These are phyloP conservation scores for Baccha elongata DNA, from an alignment of 2,888 invertebrate genomes.

Conservation along the genomic window DNA sequence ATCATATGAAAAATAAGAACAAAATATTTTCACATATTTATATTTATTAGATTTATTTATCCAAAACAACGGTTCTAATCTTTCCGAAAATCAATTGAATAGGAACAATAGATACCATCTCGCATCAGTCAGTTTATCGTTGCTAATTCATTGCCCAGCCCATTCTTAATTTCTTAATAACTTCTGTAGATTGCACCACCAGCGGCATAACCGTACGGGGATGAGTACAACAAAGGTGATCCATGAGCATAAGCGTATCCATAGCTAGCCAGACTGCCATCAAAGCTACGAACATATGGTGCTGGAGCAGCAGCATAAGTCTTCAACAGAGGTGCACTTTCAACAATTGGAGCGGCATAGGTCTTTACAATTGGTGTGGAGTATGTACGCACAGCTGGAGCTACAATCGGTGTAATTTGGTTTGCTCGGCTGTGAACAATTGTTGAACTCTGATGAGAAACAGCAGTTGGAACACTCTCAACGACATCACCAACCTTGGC, in stretches of 20 bases:
- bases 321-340: slow-evolving; percentile 48
- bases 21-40: not conserved
- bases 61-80: slow-evolving; percentile 56
- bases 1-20: not conserved
- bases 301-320: slow-evolving; percentile 45
- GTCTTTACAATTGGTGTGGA: slow-evolving; percentile 71
- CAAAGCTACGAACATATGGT: slow-evolving; percentile 48
- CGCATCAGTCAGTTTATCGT: slow-evolving; percentile 43
- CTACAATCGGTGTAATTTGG: slow-evolving; percentile 77
- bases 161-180: slow-evolving; percentile 20
- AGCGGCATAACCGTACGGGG: slow-evolving; percentile 42
- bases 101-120: slow-evolving; percentile 67
- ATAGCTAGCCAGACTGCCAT: slow-evolving; percentile 55
- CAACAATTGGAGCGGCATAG: slow-evolving; percentile 72
- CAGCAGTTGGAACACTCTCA: slow-evolving; percentile 76
- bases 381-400: slow-evolving; percentile 75
- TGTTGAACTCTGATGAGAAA: slow-evolving; percentile 83
- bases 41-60: not conserved
- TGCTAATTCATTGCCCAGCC: not conserved
- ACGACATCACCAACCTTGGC: slow-evolving; percentile 77
- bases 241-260: slow-evolving; percentile 61
- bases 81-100: slow-evolving; percentile 46
- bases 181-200: slow-evolving; percentile 32
- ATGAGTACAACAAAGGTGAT: slow-evolving; percentile 50
- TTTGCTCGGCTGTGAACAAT: slow-evolving; percentile 82